Conservation (phyloP, 1,140 invertebrate species). For the Drosophila novamexicana region DNA sequence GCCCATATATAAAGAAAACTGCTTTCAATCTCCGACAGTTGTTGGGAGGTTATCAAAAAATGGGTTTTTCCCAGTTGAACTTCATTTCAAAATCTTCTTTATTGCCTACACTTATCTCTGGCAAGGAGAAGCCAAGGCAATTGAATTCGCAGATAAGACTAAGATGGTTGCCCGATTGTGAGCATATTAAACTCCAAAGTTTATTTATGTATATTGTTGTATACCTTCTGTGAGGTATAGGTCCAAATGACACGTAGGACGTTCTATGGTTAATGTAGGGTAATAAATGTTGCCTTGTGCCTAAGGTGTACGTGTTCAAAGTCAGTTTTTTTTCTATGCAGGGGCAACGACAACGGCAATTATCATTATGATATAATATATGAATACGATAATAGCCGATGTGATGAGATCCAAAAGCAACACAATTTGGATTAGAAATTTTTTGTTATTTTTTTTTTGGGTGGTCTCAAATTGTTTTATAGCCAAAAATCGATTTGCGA, state of each 20-base stretch:
- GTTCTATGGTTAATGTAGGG: slow-evolving; percentile 7
- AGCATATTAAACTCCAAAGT: too few species aligned
- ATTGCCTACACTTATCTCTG: too few species aligned
- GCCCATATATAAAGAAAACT: too few species aligned
- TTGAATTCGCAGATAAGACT: too few species aligned
- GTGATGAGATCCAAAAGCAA: neutral
- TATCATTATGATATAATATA: slow-evolving; percentile 41
- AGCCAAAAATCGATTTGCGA: slow-evolving; percentile 3
- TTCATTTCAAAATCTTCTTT: too few species aligned
- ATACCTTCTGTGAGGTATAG: neutral
- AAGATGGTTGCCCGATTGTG: too few species aligned
- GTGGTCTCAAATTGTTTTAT: neutral
- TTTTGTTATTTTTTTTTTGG: neutral
- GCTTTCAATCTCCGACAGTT: too few species aligned
- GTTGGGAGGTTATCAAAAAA: too few species aligned
- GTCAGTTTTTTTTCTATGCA: neutral
- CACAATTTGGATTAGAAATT: neutral
- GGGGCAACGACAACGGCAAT: slow-evolving; percentile 1
- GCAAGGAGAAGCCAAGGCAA: too few species aligned
- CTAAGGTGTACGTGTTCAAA: slow-evolving; percentile 24
- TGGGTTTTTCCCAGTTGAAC: too few species aligned
- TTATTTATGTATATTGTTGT: too few species aligned
- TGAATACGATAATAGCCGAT: slow-evolving; percentile 13
- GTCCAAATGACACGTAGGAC: slow-evolving; percentile 27
- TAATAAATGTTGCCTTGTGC: slow-evolving; percentile 12